Base-by-base conservation (phyloP, 2,113 vertebrate genomes). In the Zonotrichia leucophrys region DNA sequence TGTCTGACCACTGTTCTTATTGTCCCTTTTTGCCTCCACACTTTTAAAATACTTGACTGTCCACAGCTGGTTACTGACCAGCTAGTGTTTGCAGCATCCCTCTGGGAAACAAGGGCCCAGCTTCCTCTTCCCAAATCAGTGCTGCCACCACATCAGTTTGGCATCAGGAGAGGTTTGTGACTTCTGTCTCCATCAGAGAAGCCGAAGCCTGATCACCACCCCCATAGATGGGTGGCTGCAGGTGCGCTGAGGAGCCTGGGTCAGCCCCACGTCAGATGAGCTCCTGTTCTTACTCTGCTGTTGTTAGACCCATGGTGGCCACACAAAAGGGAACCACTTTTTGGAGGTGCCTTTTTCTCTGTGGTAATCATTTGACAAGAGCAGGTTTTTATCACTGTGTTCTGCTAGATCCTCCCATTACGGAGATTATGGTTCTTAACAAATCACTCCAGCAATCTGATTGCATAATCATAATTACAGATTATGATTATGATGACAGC, bases 201-300 rank as follows among this genome's bases (percentile, higher is more conserved):
- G 13, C 28, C 67, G 70, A 41, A 76, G 27, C 22, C 25, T 49
- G 50, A 21, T 28, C n/a, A 75, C 25, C 42, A 63, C 0, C 30
- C 69, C 24, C 15, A 7, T 3, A 4, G 42, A 27, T 0, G 3
- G 12, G 10, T 11, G 31, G 15, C n/a, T 56, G 25, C 30, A 91
- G 23, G 4, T 5, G 7, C 31, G 5, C 0, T 81, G 35, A 83
- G 72, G 39, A 30, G 19, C 21, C 14, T 20, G 17, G n/a, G 11
- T 27, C 52, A 44, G 35, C 8, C 18, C 10, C 41, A 6, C 10
- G 9, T 17, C 22, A 69, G 21, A 60, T 5, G 27, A 9, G 15
- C 11, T 75, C 42, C 12, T 2, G 0, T 31, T 74, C 35, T 74
- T 47, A 30, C 4, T 69, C 49, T 80, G 41, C 22, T 82, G 0